A percentile compares a stretch with the other conserved stretches of the same genome.
Evolutionary conservation across 2,888 invertebrate genomes (phyloP).

Genomic region (Orchesella flavescens): DNA sequence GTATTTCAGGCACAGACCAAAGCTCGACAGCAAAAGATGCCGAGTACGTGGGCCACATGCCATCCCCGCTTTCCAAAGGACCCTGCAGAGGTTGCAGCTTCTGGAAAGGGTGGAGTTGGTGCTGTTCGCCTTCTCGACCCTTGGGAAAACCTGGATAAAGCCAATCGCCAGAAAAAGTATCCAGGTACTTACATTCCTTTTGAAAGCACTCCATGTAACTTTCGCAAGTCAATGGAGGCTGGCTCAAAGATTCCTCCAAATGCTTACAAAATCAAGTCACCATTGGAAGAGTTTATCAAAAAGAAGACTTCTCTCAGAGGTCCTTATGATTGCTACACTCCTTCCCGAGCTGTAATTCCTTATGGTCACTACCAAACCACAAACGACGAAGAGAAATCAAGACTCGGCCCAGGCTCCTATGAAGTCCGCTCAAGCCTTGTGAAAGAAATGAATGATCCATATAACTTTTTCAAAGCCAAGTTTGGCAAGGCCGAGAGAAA

Average conservation of each 20-base stretch:
- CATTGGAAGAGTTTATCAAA: constrained; percentile 51
- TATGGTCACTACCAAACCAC: constrained; percentile 42
- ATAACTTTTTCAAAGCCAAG: constrained; percentile 52
- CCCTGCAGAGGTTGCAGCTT: background rate
- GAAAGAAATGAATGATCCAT: constrained; percentile 43
- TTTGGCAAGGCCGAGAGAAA: constrained; percentile 37
- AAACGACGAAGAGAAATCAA: constrained; percentile 15
- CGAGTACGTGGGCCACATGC: constrained; percentile 45
- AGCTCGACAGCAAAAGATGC: constrained; percentile 6
- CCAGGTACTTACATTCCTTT: constrained; percentile 50
- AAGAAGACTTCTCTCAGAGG: constrained; percentile 32
- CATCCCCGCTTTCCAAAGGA: constrained; percentile 55
- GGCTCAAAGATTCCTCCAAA: constrained; percentile 55
- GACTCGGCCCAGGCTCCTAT: constrained; percentile 57
- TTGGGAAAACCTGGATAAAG: constrained; percentile 34
- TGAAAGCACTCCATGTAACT: constrained; percentile 53
- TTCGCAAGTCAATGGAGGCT: background rate
- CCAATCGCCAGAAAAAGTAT: constrained; percentile 23
- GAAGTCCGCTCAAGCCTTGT: constrained; percentile 36
- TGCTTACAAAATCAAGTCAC: constrained; percentile 56
- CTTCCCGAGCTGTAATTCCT: constrained; percentile 32
- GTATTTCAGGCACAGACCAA: constrained; percentile 19
- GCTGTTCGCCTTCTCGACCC: constrained; percentile 27
- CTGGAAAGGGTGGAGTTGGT: background rate
- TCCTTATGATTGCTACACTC: constrained; percentile 56